A percentile compares a stretch with the other conserved stretches of the same genome.
Conservation (phyloP, 2,888 invertebrate genomes). For the Drosophila neonasuta region DNA sequence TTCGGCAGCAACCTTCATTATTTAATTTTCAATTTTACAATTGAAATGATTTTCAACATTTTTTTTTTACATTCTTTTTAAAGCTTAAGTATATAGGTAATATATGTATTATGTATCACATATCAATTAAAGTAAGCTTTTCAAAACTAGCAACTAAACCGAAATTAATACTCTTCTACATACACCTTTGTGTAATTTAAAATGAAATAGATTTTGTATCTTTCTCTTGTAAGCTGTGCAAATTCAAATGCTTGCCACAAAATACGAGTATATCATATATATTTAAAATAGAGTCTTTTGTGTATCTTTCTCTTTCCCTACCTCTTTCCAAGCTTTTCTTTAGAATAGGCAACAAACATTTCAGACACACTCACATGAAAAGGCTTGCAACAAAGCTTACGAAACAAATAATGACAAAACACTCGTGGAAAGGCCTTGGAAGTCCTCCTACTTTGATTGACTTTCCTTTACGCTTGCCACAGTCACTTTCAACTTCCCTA, state of each 20-base stretch:
- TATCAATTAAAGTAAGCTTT: not conserved
- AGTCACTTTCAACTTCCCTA: not conserved
- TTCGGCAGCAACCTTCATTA: too few relatives aligned
- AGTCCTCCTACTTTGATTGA: constrained; percentile 1
- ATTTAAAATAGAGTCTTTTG: not conserved
- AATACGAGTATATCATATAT: not conserved
- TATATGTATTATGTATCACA: not conserved
- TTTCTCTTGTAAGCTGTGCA: not conserved
- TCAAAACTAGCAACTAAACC: not conserved
- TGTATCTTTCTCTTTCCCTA: not conserved
- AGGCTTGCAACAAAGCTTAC: not conserved
- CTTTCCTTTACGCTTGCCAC: not conserved
- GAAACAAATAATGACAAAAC: constrained; percentile 1
- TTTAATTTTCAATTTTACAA: too few relatives aligned
- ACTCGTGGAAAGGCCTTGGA: not conserved
- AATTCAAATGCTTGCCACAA: not conserved
- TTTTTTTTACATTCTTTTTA: not conserved
- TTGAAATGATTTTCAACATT: too few relatives aligned
- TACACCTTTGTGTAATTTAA: not conserved
- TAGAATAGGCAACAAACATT: not conserved
- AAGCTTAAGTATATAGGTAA: not conserved
- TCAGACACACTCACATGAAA: not conserved
- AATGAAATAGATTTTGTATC: not conserved
- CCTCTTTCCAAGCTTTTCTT: not conserved
- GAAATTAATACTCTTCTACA: not conserved